These are phyloP conservation scores for Zaprionus taronus DNA, from an alignment of 1,140 invertebrate genomes.

Conservation along the genomic window DNA sequence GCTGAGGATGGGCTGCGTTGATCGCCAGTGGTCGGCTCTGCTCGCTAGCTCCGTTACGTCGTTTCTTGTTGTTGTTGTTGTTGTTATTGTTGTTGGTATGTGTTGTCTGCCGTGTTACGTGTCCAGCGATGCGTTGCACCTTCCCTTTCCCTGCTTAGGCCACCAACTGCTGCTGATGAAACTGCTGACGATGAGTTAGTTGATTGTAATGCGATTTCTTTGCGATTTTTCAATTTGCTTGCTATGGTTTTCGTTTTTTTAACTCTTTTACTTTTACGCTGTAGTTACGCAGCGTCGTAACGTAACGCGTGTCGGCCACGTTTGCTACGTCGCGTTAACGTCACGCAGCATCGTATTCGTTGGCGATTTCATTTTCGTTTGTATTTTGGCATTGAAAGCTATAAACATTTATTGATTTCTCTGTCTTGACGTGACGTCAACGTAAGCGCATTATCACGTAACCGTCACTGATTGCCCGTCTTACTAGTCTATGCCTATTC, in stretches of 20 bases:
- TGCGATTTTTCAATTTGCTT: conserved; percentile 24
- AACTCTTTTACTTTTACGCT: conserved; percentile 13
- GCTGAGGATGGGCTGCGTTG: conserved; percentile 80
- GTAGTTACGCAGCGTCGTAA: conserved; percentile 48
- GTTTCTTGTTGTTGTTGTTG: conserved; percentile 46
- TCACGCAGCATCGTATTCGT: conserved; percentile 74
- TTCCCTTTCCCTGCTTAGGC: conserved; percentile 38
- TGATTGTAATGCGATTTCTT: conserved; percentile 37
- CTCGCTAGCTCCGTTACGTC: conserved; percentile 76
- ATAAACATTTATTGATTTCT: conserved; percentile 81
- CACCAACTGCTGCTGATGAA: conserved; percentile 31
- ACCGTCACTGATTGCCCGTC: conserved; percentile 36
- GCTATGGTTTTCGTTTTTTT: neutral
- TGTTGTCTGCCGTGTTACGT: conserved; percentile 28
- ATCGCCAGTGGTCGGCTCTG: conserved; percentile 77
- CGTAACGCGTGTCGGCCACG: conserved; percentile 58
- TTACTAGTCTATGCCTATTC: conserved; percentile 66
- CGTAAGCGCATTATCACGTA: conserved; percentile 61
- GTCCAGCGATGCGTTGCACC: conserved; percentile 65
- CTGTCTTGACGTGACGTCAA: conserved; percentile 61
- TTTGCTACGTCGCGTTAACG: conserved; percentile 71
- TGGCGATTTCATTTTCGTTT: conserved; percentile 83
- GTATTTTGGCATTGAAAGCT: conserved; percentile 76
- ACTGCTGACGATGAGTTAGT: conserved; percentile 16
- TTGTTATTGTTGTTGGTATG: conserved; percentile 21